Conservation (phyloP, 92 coral and sea anemone species). For the Blastomussa wellsi region DNA sequence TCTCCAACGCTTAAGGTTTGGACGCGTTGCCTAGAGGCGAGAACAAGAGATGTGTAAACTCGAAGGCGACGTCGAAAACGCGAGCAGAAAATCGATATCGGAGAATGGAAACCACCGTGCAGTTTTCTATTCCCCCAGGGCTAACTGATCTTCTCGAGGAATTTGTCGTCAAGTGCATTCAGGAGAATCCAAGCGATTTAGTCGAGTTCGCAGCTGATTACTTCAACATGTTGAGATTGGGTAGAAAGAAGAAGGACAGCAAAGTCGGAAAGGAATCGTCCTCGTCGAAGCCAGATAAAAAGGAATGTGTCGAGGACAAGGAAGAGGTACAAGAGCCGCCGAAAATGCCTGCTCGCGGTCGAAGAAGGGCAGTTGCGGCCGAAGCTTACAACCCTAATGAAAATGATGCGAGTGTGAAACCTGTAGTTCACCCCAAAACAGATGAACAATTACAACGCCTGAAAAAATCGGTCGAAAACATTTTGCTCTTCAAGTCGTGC, state of each 20-base stretch:
- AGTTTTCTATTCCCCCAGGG: constrained; percentile 89
- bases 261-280: constrained; percentile 45
- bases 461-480: constrained; percentile 82
- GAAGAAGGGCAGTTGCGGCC: constrained; percentile 95
- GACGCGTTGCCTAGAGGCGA: constrained; percentile 46
- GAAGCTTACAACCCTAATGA: constrained; percentile 94
- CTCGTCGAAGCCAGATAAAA: constrained; percentile 64
- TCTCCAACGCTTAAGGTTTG: constrained; percentile 19
- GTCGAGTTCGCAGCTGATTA: constrained; percentile 98
- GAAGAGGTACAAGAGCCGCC: constrained; percentile 82
- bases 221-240: constrained; percentile 78
- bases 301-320: constrained; percentile 71
- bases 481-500: constrained; percentile 86
- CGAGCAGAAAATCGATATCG: constrained; percentile 44
- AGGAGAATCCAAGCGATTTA: constrained; percentile 92
- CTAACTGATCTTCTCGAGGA: constrained; percentile 89
- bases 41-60: constrained; percentile 36
- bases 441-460: constrained; percentile 85
- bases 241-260: constrained; percentile 66
- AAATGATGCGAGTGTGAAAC: constrained; percentile 65
- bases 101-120: constrained; percentile 72
- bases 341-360: constrained; percentile 74
- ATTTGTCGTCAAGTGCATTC: constrained; percentile 95
- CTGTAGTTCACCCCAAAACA: constrained; percentile 85
- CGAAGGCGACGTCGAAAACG: constrained; percentile 19